Conservation (phyloP, 2,888 invertebrate genomes). For the Cheilosia vulpina region DNA sequence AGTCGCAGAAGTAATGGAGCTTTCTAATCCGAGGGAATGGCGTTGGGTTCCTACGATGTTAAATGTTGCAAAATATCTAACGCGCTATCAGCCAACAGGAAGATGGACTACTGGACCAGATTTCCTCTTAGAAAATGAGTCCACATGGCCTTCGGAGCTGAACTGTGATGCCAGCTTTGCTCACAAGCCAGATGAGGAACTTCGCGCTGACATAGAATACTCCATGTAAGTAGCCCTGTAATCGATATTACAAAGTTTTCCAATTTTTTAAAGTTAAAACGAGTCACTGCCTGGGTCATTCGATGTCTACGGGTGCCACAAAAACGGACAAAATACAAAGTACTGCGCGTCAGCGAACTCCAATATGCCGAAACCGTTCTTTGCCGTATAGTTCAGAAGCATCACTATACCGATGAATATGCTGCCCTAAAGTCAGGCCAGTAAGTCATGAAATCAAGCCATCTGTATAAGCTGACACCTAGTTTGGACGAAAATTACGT, state of each 20-base stretch:
- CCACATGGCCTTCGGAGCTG: neutral
- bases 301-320: no score
- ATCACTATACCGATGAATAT: neutral
- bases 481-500: no score
- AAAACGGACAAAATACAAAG: no score
- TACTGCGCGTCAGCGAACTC: neutral
- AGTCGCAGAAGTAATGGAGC: no score
- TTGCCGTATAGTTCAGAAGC: neutral
- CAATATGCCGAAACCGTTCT: neutral
- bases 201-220: neutral
- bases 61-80: neutral
- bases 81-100: neutral
- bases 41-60: conserved; percentile 35
- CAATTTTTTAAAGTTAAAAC: no score
- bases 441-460: neutral
- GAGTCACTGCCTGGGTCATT: no score
- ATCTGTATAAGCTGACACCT: no score
- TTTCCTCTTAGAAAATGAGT: conserved; percentile 8
- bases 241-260: neutral
- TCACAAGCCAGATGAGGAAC: neutral
- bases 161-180: neutral
- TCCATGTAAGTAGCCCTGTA: neutral
- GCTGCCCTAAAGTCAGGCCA: neutral
- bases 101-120: conserved; percentile 10
- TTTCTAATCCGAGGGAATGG: conserved; percentile 11